Conservation (phyloP, 2,888 invertebrate genomes). For the Tryphoninae sp. region DNA sequence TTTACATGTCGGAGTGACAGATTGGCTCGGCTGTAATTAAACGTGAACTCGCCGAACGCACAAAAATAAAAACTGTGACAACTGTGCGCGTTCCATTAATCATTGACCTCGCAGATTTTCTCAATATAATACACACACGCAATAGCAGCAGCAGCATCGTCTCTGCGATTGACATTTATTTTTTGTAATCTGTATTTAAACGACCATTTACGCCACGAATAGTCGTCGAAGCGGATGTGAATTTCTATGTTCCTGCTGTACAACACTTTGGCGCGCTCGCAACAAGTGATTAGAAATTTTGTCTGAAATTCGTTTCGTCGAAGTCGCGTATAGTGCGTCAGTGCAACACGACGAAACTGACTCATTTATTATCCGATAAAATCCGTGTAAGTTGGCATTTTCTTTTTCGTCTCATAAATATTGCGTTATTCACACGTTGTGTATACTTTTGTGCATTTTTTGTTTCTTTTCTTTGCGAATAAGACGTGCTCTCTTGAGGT, state of each 20-base stretch:
- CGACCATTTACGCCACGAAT: constrained; percentile 43
- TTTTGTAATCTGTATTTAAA: constrained; percentile 50
- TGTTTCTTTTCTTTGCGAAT: constrained; percentile 42
- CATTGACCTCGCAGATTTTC: constrained; percentile 59
- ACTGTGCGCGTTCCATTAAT: constrained; percentile 51
- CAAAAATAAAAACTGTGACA: constrained; percentile 35
- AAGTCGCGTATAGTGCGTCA: neutral
- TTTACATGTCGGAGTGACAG: constrained; percentile 54
- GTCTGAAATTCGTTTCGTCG: constrained; percentile 30
- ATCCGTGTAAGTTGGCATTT: constrained; percentile 58
- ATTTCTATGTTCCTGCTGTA: constrained; percentile 48
- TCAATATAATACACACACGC: constrained; percentile 27
- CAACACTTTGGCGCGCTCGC: constrained; percentile 37
- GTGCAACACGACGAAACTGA: constrained; percentile 18
- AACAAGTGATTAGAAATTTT: constrained; percentile 28
- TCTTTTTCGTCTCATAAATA: constrained; percentile 19
- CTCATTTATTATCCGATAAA: constrained; percentile 30
- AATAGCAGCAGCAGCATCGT: constrained; percentile 32
- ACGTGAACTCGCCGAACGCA: constrained; percentile 47
- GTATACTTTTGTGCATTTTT: constrained; percentile 42
- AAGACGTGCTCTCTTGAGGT: constrained; percentile 27
- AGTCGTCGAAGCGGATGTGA: constrained; percentile 46
- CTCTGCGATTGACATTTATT: constrained; percentile 41
- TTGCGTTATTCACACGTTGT: constrained; percentile 31
- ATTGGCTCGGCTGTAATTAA: constrained; percentile 57